Percentiles rank a stretch among this genome's conserved stretches.
phyloP scores from a whole-genome alignment of 2,888 invertebrate species.

The Nymphalis polychloros region DNA sequence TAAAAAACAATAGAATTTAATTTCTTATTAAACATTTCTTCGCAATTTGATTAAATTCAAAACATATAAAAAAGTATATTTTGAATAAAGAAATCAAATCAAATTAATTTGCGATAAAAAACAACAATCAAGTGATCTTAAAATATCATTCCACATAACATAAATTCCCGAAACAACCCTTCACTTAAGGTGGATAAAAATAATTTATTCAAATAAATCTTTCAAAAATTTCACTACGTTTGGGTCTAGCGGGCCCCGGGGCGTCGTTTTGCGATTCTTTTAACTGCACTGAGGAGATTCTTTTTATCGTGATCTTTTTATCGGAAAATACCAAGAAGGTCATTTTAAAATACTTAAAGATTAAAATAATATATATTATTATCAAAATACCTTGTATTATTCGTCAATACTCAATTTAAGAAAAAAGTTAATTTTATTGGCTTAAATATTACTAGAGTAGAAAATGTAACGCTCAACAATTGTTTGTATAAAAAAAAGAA shows the following conservation, averaged over 20 bases:
- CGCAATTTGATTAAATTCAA: too few species aligned
- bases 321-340: conserved; percentile 64
- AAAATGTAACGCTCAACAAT: too few species aligned
- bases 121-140: conserved; percentile 13
- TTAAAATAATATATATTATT: too few species aligned
- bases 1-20: too few species aligned
- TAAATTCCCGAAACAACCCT: conserved; percentile 74
- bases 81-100: too few species aligned
- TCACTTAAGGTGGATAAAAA: conserved; percentile 76
- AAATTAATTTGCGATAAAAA: conserved; percentile 1
- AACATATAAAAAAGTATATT: too few species aligned
- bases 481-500: too few species aligned
- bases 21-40: too few species aligned
- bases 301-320: conserved; percentile 64
- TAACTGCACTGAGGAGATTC: conserved; percentile 66
- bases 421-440: too few species aligned
- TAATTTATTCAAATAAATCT: conserved; percentile 82
- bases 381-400: too few species aligned
- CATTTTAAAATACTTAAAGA: neutral
- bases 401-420: too few species aligned
- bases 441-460: too few species aligned
- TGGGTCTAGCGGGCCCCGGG: conserved; percentile 66
- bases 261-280: conserved; percentile 70
- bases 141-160: conserved; percentile 47
- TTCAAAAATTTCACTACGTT: conserved; percentile 62